These are phyloP conservation scores for Eclectus roratus DNA, from an alignment of 2,113 vertebrate species.

Conservation along the genomic window DNA sequence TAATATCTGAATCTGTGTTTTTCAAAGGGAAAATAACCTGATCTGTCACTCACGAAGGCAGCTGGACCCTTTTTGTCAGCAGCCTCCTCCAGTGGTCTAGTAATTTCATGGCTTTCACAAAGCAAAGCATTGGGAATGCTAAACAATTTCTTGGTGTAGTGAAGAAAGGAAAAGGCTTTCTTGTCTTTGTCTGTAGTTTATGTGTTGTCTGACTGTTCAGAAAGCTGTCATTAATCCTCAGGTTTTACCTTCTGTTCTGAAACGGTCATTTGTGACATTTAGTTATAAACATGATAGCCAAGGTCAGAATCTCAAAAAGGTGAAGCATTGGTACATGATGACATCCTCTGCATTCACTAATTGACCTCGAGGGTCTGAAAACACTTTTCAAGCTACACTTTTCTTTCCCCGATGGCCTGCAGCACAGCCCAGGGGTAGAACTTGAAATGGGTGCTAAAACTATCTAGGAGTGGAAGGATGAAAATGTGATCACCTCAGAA, in stretches of 20 bases:
- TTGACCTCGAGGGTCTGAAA: not conserved
- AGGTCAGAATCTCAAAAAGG: not conserved
- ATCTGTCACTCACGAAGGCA: not conserved
- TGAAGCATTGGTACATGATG: not conserved
- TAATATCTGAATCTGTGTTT: not conserved
- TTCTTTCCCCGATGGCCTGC: not conserved
- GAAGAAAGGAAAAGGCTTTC: fast-evolving
- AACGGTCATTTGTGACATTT: not conserved
- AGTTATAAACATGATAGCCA: not conserved
- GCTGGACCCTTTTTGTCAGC: not conserved
- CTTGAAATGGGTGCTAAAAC: not conserved
- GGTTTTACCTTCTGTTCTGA: not conserved
- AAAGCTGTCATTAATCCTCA: not conserved
- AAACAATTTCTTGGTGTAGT: not conserved
- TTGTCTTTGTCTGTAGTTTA: not conserved
- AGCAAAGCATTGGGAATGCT: not conserved
- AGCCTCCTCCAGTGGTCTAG: not conserved
- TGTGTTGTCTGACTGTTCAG: not conserved
- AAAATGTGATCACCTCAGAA: not conserved
- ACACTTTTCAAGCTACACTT: not conserved
- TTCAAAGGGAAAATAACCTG: constrained; percentile 1
- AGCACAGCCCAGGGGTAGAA: not conserved
- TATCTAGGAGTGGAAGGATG: not conserved
- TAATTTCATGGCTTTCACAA: not conserved
- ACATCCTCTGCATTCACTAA: not conserved